Evolutionary conservation across 2,888 invertebrate species (phyloP).

Genomic region (Malthinus flaveolus): DNA sequence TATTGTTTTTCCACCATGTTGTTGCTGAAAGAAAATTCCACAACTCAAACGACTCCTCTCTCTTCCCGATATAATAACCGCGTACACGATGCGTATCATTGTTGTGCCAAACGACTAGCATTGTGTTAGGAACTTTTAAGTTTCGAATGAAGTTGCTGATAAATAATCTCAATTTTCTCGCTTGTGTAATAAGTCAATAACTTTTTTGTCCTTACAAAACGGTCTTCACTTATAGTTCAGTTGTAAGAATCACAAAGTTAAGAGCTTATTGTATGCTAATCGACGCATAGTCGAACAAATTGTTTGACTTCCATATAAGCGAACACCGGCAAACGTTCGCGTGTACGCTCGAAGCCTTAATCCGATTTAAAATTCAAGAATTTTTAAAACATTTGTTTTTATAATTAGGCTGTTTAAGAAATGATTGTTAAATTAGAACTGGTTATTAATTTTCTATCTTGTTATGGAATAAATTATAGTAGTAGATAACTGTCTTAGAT

Average conservation of each 20-base stretch:
- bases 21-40: no score
- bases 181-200: conserved; percentile 27
- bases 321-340: conserved; percentile 9
- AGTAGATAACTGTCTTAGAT: no score
- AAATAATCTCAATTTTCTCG: conserved; percentile 25
- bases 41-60: no score
- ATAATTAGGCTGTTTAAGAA: no score
- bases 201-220: conserved; percentile 18
- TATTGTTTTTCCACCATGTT: conserved; percentile 12
- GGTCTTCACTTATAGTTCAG: conserved; percentile 10
- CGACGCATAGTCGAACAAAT: conserved; percentile 27
- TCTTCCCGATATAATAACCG: no score
- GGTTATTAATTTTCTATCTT: no score
- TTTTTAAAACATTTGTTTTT: no score
- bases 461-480: no score
- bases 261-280: conserved; percentile 30
- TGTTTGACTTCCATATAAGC: conserved; percentile 24
- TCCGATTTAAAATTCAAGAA: no score
- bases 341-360: conserved; percentile 12
- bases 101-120: no score
- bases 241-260: conserved; percentile 21
- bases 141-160: neutral
- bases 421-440: no score
- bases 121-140: neutral
- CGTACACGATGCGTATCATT: no score